Base-by-base conservation (phyloP, 2,888 invertebrate species). In the Acleris cristana region DNA sequence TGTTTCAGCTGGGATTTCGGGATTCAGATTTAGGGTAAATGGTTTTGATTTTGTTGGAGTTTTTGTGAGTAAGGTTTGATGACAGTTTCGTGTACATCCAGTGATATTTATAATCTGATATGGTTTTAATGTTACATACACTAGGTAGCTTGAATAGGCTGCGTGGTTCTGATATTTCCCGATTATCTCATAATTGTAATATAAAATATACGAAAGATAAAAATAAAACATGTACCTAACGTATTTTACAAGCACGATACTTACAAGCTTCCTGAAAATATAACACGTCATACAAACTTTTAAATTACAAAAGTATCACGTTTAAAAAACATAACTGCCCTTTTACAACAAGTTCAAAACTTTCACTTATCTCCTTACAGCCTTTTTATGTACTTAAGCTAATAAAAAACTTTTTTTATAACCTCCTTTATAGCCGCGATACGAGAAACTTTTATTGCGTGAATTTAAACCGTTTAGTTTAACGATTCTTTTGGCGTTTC, bases 391-490 rank as follows among this genome's bases (percentile, higher is more conserved):
- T 54, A 54, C 61, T 66, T 51, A 52, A 57, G 56, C 56, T 52
- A 61, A 66, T 66, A 66, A 61, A 65, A 60, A 57, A 56, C 51
- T 56, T 61, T 65, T 55, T 65, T 61, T 62, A 66, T 66, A 57
- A 23, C 45, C 61, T 44, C 21, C 34, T 62, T 57, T 52, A 60
- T 44, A n/a, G 44, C 58, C 23, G 30, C 52, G 51, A 56, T 26
- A 55, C 65, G 44, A 51, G 44, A 18, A 44, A 53, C 16, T 19
- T 56, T 57, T 62, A 65, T 65, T 56, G 44, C 51, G 56, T 19
- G 23, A 56, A 56, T 57, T 56, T 19, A 18, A 44, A 34, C 34
- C 45, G 19, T 61, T 61, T 56, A 56, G 49, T 51, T 26, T 52
- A 62, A 66, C 45, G 66, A 16, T 62, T 66, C 66, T 66, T 66